Conservation (phyloP, 2,113 vertebrate genomes). For the Chaetorhynchus papuensis region DNA sequence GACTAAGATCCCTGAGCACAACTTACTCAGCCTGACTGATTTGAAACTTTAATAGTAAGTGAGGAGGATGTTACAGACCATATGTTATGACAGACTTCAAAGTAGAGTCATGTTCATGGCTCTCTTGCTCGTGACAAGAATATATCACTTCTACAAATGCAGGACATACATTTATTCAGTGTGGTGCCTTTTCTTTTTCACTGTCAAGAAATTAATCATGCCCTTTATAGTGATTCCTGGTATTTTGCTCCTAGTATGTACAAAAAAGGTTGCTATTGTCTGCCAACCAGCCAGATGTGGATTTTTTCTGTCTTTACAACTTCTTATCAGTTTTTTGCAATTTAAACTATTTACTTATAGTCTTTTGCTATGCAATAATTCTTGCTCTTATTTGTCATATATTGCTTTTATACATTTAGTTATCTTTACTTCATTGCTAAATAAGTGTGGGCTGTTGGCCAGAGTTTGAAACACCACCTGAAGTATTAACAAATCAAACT, state of each 20-base stretch:
- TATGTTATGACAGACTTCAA: slow-evolving; percentile 49
- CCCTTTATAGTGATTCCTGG: not conserved
- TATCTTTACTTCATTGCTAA: not conserved
- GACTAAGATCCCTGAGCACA: not conserved
- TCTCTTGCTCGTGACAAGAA: not conserved
- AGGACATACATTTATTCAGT: not conserved
- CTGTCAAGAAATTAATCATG: slow-evolving; percentile 8
- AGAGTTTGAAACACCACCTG: not conserved
- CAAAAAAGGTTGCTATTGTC: not conserved
- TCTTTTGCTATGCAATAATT: not conserved
- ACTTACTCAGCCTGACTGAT: not conserved
- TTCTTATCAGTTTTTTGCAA: not conserved
- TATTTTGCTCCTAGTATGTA: not conserved
- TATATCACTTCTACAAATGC: slow-evolving; percentile 31
- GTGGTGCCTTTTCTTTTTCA: not conserved
- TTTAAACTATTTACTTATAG: not conserved
- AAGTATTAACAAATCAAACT: not conserved
- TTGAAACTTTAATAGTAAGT: not conserved
- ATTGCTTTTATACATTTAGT: not conserved
- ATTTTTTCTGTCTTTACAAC: not conserved
- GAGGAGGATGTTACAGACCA: slow-evolving; percentile 32
- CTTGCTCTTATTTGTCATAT: not conserved
- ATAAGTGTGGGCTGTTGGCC: not conserved
- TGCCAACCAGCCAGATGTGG: not conserved
- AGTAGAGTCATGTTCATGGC: not conserved